Evolutionary conservation across 2,888 invertebrate species (phyloP).

Genomic region (Scaptomyza reducta): DNA sequence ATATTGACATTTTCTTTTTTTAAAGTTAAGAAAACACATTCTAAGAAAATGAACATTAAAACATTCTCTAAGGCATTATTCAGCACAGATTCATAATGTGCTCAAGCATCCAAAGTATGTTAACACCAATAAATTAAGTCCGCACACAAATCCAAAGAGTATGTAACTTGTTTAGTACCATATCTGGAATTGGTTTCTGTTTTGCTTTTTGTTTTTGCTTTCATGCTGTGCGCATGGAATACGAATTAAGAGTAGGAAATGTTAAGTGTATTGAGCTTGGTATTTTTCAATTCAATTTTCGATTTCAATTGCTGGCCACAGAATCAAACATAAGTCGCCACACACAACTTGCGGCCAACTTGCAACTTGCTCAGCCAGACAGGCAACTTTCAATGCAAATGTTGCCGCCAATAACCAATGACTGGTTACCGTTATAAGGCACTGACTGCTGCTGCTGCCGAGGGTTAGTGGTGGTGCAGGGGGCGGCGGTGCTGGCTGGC

Average conservation of each 20-base stretch:
- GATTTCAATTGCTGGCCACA: conserved; percentile 45
- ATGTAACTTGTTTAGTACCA: conserved; percentile 3
- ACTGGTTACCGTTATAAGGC: conserved; percentile 52
- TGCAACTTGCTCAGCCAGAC: conserved; percentile 27
- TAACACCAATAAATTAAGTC: conserved; percentile 5
- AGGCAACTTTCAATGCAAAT: conserved; percentile 76
- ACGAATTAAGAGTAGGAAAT: conserved; percentile 26
- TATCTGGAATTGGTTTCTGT: conserved; percentile 6
- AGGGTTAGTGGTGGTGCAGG: not conserved
- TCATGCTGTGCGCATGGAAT: conserved; percentile 20
- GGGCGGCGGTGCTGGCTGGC: not conserved
- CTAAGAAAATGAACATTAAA: not conserved
- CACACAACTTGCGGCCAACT: conserved; percentile 4
- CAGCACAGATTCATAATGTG: not conserved
- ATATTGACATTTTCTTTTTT: not conserved
- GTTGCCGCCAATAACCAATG: conserved; percentile 25
- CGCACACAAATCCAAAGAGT: conserved; percentile 8
- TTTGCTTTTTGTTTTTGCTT: not conserved
- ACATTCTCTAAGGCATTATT: not conserved
- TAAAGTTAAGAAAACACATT: not conserved
- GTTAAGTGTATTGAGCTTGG: not conserved
- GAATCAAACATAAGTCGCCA: conserved; percentile 11
- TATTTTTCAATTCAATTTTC: conserved; percentile 26
- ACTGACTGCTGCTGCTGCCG: conserved; percentile 13
- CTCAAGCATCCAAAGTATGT: not conserved